Evolutionary conservation across 2,113 vertebrate species (phyloP).

Genomic region (Emydocephalus ijimae): DNA sequence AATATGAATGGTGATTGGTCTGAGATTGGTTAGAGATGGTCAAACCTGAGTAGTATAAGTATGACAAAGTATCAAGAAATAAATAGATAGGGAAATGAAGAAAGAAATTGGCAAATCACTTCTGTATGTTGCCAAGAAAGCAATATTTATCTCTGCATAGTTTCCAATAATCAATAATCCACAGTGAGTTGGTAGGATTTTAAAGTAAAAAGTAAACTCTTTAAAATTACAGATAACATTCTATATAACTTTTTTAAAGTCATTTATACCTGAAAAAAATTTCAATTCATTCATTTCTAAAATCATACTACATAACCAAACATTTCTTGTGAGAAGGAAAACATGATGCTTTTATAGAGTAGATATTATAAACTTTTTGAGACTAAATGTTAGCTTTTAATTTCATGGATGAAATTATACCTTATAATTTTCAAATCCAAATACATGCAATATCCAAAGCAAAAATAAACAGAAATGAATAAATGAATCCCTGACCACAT

Average conservation of each 20-base stretch:
- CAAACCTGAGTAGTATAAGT: neutral
- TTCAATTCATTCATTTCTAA: constrained; percentile 19
- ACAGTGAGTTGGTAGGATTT: neutral
- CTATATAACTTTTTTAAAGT: constrained; percentile 10
- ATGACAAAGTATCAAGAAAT: neutral
- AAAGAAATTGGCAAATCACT: neutral
- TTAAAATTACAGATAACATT: constrained; percentile 17
- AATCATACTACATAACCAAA: constrained; percentile 23
- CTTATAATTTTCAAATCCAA: constrained; percentile 9
- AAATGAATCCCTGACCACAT: neutral
- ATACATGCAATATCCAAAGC: neutral
- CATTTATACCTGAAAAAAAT: constrained; percentile 27
- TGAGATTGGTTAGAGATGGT: constrained; percentile 16
- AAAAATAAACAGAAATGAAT: neutral
- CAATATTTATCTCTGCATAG: neutral
- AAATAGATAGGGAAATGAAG: neutral
- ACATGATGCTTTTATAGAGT: constrained; percentile 4
- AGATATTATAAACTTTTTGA: neutral
- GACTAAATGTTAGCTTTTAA: neutral
- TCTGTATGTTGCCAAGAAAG: neutral
- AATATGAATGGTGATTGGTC: constrained; percentile 27
- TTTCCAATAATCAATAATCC: neutral
- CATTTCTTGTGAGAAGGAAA: neutral
- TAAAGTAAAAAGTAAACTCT: neutral
- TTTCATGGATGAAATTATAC: neutral